These are phyloP conservation scores for Oxycera nigricornis DNA, from an alignment of 2,888 invertebrate species.

Conservation along the genomic window DNA sequence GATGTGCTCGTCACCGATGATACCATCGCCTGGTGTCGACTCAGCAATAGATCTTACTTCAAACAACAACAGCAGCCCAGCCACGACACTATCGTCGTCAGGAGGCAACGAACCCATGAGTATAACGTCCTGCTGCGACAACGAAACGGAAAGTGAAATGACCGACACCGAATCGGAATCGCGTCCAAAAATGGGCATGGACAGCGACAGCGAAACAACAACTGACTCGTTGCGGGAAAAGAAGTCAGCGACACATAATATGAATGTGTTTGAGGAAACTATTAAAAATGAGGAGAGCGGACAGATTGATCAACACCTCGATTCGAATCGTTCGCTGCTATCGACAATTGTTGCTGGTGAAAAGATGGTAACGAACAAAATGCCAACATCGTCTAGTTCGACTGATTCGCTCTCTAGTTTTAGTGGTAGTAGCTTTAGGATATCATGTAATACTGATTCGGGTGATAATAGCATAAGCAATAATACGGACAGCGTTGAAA, in stretches of 20 bases:
- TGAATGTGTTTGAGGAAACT: slow-evolving; percentile 14
- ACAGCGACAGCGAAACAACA: slow-evolving; percentile 30
- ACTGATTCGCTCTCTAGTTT: slow-evolving; percentile 33
- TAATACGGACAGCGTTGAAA: slow-evolving; percentile 6
- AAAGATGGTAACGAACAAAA: not conserved
- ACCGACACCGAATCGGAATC: slow-evolving; percentile 42
- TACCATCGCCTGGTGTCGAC: slow-evolving; percentile 49
- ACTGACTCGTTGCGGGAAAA: slow-evolving; percentile 27
- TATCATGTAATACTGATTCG: slow-evolving; percentile 21
- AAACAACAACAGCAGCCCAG: slow-evolving; percentile 45
- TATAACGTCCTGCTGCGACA: slow-evolving; percentile 41
- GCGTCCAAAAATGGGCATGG: slow-evolving; percentile 20
- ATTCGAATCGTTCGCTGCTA: slow-evolving; percentile 3
- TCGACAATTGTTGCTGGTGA: not conserved
- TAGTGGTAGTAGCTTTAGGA: slow-evolving; percentile 27
- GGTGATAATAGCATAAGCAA: slow-evolving; percentile 38
- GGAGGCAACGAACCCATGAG: slow-evolving; percentile 56
- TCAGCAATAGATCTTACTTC: slow-evolving; percentile 50
- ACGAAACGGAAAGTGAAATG: slow-evolving; percentile 42
- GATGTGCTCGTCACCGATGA: slow-evolving; percentile 56
- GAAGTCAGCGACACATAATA: not conserved
- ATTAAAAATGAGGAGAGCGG: not conserved
- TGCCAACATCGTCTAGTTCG: slow-evolving; percentile 12
- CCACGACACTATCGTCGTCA: slow-evolving; percentile 48
- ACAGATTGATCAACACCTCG: not conserved